A percentile compares a stretch with the other conserved stretches of the same genome.
Conservation (phyloP, 1,140 invertebrate genomes). For the Drosophila watanabei region DNA sequence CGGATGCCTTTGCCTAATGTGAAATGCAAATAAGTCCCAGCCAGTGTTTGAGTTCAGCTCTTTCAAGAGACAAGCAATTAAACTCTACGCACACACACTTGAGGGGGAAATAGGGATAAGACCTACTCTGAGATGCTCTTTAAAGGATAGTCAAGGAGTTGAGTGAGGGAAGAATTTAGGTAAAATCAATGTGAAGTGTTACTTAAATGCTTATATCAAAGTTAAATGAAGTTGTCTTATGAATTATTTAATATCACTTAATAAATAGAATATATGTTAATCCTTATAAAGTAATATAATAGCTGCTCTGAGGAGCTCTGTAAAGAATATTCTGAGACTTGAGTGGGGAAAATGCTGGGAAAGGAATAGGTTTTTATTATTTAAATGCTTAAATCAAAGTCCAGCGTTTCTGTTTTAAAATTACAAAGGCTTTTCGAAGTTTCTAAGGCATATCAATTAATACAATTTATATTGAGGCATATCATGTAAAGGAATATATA, state of each 20-base stretch:
- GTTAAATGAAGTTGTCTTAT: too few species aligned
- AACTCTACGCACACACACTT: constrained; percentile 23
- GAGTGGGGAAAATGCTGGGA: background rate
- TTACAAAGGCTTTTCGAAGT: background rate
- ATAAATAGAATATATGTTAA: too few species aligned
- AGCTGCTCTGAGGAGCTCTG: background rate
- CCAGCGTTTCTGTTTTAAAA: background rate
- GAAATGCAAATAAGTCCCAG: constrained; percentile 61
- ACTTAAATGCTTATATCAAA: background rate
- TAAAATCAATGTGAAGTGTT: background rate
- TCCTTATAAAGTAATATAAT: too few species aligned
- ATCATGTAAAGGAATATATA: background rate
- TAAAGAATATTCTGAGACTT: background rate
- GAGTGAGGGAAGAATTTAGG: background rate
- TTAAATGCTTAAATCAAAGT: background rate
- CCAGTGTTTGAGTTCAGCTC: constrained; percentile 24
- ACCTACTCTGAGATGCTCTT: constrained; percentile 23
- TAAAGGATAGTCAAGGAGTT: background rate
- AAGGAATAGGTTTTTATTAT: too few species aligned
- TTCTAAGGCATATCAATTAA: background rate
- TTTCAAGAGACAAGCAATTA: constrained; percentile 62
- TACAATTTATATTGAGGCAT: background rate
- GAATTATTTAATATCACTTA: too few species aligned
- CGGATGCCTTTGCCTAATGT: constrained; percentile 61
- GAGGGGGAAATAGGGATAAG: background rate